These are phyloP conservation scores for Polylopha cassiicola DNA, from an alignment of 2,888 invertebrate species.

Conservation along the genomic window DNA sequence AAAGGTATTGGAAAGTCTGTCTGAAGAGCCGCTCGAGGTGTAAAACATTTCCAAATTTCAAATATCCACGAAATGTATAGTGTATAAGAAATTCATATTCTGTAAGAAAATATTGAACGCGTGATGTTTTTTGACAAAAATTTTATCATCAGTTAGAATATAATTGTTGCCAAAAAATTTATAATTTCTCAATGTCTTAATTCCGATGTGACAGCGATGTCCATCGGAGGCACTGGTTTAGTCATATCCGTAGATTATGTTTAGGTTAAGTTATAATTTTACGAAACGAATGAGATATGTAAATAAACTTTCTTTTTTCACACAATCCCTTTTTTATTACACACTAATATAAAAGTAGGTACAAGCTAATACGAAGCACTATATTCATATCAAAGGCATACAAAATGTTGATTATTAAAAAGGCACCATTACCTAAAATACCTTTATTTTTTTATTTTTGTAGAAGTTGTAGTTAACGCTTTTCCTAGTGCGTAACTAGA, in stretches of 20 bases:
- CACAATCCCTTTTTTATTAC: slow-evolving; percentile 20
- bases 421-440: too few relatives aligned
- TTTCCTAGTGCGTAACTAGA: too few relatives aligned
- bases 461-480: too few relatives aligned
- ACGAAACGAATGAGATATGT: slow-evolving; percentile 44
- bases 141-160: slow-evolving; percentile 28
- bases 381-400: too few relatives aligned
- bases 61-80: slow-evolving; percentile 26
- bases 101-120: slow-evolving; percentile 12
- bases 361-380: too few relatives aligned
- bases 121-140: slow-evolving; percentile 31
- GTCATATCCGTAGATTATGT: slow-evolving; percentile 50
- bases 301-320: slow-evolving; percentile 52
- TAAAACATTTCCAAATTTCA: slow-evolving; percentile 18
- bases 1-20: slow-evolving; percentile 38
- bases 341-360: too few relatives aligned
- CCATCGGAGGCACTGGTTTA: slow-evolving; percentile 42
- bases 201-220: slow-evolving; percentile 60
- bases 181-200: slow-evolving; percentile 38
- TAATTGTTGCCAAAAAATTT: slow-evolving; percentile 56
- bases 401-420: too few relatives aligned
- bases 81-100: slow-evolving; percentile 15
- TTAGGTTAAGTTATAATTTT: slow-evolving; percentile 48
- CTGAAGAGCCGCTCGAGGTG: slow-evolving; percentile 59
- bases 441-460: too few relatives aligned